Conservation (phyloP, 2,113 vertebrate species). For the Psilopogon haemacephalus region DNA sequence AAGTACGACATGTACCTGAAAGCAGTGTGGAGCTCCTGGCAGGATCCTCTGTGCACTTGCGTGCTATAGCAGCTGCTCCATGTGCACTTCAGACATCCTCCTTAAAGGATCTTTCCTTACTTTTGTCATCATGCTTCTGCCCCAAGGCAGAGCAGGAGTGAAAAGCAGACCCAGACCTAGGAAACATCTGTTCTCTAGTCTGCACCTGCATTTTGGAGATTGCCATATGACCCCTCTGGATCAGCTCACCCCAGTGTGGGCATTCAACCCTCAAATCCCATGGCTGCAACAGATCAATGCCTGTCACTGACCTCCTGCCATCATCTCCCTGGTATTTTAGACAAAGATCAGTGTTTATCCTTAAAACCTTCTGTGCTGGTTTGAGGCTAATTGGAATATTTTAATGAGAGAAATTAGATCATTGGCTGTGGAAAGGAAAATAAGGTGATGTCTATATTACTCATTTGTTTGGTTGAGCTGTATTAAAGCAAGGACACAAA, state of each 20-base stretch:
- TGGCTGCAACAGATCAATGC: neutral
- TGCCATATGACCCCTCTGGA: accelerated
- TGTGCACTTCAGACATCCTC: accelerated
- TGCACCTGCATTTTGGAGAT: neutral
- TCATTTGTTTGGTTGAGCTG: too few relatives aligned
- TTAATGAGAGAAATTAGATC: too few relatives aligned
- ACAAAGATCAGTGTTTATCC: neutral
- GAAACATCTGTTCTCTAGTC: neutral
- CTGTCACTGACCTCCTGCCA: neutral
- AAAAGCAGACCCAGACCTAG: neutral
- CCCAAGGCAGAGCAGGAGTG: neutral
- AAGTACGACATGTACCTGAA: accelerated
- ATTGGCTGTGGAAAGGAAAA: too few relatives aligned
- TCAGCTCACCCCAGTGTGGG: too few relatives aligned
- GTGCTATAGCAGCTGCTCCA: neutral
- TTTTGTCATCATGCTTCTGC: neutral
- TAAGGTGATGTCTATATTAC: too few relatives aligned
- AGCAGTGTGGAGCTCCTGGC: neutral
- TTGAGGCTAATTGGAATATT: too few relatives aligned
- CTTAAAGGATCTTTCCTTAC: neutral
- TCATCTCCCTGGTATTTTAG: neutral
- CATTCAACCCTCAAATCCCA: accelerated
- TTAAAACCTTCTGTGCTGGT: too few relatives aligned
- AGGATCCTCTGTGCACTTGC: accelerated
- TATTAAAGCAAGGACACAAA: too few relatives aligned